Evolutionary conservation across 2,113 vertebrate species (phyloP).

Genomic region (Haplochromis vanheusdeni): DNA sequence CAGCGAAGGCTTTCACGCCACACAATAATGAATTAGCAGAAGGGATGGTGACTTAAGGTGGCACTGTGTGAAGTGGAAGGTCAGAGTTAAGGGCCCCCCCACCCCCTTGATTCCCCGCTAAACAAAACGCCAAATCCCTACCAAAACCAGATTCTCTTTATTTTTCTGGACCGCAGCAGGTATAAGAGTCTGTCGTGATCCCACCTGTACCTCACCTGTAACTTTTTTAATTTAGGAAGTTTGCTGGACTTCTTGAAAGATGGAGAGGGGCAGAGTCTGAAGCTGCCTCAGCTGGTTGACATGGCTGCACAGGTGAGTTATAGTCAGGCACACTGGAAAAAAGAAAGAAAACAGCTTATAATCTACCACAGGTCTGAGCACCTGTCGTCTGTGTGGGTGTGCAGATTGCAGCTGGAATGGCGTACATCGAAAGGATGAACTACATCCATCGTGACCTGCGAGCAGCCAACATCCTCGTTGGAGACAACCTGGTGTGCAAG

Average conservation of each 20-base stretch:
- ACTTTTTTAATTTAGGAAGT: slow-evolving; percentile 74
- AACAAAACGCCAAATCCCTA: not conserved
- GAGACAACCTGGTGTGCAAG: slow-evolving; percentile 91
- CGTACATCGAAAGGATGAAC: slow-evolving; percentile 97
- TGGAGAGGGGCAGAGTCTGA: slow-evolving; percentile 78
- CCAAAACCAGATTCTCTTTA: not conserved
- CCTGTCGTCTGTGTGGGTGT: not conserved
- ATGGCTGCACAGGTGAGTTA: slow-evolving; percentile 88
- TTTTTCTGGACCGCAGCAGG: not conserved
- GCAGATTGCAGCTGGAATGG: slow-evolving; percentile 91
- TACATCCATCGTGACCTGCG: slow-evolving; percentile 96
- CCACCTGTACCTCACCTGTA: not conserved
- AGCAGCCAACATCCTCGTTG: slow-evolving; percentile 95
- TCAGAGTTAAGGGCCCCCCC: not conserved
- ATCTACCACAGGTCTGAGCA: not conserved
- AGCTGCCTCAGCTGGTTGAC: slow-evolving; percentile 90
- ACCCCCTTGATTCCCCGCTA: not conserved
- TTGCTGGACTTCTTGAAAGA: slow-evolving; percentile 92
- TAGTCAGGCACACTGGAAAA: not conserved
- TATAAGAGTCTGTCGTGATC: not conserved
- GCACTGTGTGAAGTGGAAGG: not conserved
- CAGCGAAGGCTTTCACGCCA: not conserved
- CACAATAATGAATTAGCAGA: not conserved
- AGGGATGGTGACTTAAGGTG: not conserved
- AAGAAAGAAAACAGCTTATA: not conserved